Evolutionary conservation across 2,888 invertebrate genomes (phyloP).

Genomic region (Lasioglossum lativentre): DNA sequence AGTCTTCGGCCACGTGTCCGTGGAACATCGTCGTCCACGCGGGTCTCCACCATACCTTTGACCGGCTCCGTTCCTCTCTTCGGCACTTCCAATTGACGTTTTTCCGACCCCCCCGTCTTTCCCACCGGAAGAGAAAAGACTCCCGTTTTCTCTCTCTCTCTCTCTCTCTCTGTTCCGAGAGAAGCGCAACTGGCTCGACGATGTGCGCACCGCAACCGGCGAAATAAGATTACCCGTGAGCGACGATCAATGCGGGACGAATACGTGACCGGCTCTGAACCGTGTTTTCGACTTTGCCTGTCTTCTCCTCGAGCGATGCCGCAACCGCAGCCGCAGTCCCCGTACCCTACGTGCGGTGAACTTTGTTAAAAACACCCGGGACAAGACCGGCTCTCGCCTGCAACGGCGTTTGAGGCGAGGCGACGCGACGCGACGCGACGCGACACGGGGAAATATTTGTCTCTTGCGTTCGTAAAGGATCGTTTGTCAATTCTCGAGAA

Average conservation of each 20-base stretch:
- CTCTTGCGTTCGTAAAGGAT: background rate
- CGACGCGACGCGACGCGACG: too few species aligned
- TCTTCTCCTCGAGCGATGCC: background rate
- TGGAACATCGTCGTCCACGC: background rate
- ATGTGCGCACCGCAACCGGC: slow-evolving; percentile 14
- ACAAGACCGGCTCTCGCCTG: background rate
- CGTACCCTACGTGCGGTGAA: slow-evolving; percentile 16
- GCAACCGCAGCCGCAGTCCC: background rate
- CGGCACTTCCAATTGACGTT: slow-evolving; percentile 33
- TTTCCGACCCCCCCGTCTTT: slow-evolving; percentile 31
- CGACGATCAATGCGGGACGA: slow-evolving; percentile 49
- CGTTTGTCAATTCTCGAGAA: background rate
- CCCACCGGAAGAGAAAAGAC: background rate
- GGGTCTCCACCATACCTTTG: background rate
- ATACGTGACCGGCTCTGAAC: slow-evolving; percentile 43
- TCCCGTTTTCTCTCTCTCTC: background rate
- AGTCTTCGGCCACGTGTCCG: slow-evolving; percentile 42
- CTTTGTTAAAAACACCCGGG: slow-evolving; percentile 18
- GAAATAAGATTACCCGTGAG: slow-evolving; percentile 54
- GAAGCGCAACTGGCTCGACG: background rate
- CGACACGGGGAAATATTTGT: background rate
- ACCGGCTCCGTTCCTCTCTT: background rate
- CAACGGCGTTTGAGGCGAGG: background rate
- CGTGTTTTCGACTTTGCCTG: slow-evolving; percentile 51
- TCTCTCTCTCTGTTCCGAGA: background rate